Evolutionary conservation across 2,888 invertebrate genomes (phyloP).

Genomic region (Yponomeuta cagnagella): DNA sequence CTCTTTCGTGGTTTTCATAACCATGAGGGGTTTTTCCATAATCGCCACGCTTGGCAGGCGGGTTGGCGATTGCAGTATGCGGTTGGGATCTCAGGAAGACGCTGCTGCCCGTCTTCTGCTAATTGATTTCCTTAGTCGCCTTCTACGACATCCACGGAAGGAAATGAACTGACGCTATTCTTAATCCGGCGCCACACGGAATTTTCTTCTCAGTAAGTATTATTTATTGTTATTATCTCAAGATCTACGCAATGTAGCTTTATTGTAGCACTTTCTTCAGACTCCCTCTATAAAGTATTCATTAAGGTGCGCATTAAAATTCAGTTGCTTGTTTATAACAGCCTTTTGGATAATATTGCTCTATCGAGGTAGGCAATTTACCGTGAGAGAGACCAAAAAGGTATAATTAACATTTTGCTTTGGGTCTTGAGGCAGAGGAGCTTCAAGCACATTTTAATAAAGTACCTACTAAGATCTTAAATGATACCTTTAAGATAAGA

Average conservation of each 20-base stretch:
- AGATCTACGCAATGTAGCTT: background rate
- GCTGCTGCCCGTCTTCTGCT: too few species aligned
- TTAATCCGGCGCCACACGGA: too few species aligned
- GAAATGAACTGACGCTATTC: too few species aligned
- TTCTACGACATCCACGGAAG: too few species aligned
- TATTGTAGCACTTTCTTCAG: background rate
- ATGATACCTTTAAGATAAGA: background rate
- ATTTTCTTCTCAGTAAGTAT: background rate
- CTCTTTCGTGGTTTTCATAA: too few species aligned
- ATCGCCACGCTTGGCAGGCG: too few species aligned
- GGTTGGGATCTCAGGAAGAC: too few species aligned
- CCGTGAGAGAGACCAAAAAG: background rate
- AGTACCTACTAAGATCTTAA: background rate
- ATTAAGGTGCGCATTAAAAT: slow-evolving; percentile 1
- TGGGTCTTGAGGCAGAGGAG: background rate
- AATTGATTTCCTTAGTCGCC: too few species aligned
- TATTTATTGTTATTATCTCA: background rate
- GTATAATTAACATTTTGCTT: background rate
- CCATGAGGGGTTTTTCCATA: too few species aligned
- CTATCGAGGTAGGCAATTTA: background rate
- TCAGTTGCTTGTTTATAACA: background rate
- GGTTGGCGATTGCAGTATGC: too few species aligned
- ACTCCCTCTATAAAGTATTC: background rate
- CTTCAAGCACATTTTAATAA: background rate
- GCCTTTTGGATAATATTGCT: background rate